Evolutionary conservation across 2,888 invertebrate genomes (phyloP).

Genomic region (Drosophila putrida): DNA sequence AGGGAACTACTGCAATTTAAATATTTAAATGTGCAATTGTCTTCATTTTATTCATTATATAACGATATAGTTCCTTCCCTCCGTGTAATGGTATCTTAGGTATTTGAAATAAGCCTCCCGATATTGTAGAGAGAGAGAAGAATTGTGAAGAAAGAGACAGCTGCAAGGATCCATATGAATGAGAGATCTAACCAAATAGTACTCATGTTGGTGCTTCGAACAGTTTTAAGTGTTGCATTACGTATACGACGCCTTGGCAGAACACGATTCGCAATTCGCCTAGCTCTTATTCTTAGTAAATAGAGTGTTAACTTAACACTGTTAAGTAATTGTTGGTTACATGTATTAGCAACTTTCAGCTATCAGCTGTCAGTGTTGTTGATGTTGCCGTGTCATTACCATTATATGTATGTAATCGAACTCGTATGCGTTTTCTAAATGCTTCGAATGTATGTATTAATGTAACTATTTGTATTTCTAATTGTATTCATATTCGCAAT

Average conservation of each 20-base stretch:
- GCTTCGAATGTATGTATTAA: slow-evolving; percentile 43
- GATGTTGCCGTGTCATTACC: slow-evolving; percentile 67
- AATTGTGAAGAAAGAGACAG: neutral
- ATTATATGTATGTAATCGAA: slow-evolving; percentile 52
- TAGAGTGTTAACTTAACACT: slow-evolving; percentile 10
- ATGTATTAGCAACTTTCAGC: slow-evolving; percentile 37
- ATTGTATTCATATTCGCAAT: slow-evolving; percentile 10
- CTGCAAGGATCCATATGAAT: neutral
- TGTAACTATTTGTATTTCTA: slow-evolving; percentile 22
- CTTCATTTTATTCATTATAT: slow-evolving; percentile 11
- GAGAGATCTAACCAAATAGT: slow-evolving; percentile 4
- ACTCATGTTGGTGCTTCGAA: neutral
- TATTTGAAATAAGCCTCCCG: slow-evolving; percentile 29
- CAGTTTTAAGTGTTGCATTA: slow-evolving; percentile 28
- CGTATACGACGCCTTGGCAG: slow-evolving; percentile 53
- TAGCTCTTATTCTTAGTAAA: slow-evolving; percentile 26
- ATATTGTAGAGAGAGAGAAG: slow-evolving; percentile 17
- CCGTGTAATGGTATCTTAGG: slow-evolving; percentile 56
- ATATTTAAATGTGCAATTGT: neutral
- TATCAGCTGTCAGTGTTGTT: slow-evolving; percentile 37
- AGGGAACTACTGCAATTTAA: neutral
- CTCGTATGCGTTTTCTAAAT: slow-evolving; percentile 45
- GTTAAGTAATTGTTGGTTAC: slow-evolving; percentile 39
- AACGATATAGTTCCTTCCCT: slow-evolving; percentile 31
- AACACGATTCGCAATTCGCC: slow-evolving; percentile 18